Percentiles rank a stretch among this genome's conserved stretches.
Conservation (phyloP, 2,888 invertebrate genomes). For the Sarcophaga subvicina region DNA sequence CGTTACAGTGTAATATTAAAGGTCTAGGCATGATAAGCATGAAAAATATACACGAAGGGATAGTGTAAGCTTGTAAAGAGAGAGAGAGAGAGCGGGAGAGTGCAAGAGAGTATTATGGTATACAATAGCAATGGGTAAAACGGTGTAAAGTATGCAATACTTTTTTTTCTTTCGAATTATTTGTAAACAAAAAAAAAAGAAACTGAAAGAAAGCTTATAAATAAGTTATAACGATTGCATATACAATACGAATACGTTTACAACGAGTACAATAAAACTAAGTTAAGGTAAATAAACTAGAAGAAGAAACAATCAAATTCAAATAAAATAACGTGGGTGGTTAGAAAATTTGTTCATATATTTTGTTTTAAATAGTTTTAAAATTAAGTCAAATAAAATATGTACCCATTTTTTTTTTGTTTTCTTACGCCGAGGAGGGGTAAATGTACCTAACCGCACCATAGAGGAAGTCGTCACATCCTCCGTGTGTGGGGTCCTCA, state of each 20-base stretch:
- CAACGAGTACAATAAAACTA: too few relatives aligned
- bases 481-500: too few relatives aligned
- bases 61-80: not conserved
- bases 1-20: too few relatives aligned
- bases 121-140: constrained; percentile 9
- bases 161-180: not conserved
- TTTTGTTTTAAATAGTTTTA: too few relatives aligned
- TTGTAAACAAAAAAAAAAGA: constrained; percentile 9
- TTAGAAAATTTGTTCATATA: not conserved
- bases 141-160: constrained; percentile 2
- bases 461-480: too few relatives aligned
- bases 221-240: not conserved
- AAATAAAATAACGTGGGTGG: not conserved
- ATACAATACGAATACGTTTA: not conserved
- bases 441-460: too few relatives aligned
- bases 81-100: not conserved
- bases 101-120: too few relatives aligned
- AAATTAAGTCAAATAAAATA: too few relatives aligned
- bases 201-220: constrained; percentile 12
- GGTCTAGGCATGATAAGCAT: not conserved
- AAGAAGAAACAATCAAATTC: too few relatives aligned
- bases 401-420: too few relatives aligned
- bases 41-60: not conserved
- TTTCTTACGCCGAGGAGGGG: too few relatives aligned
- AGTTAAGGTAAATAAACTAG: too few relatives aligned